Evolutionary conservation across 2,113 vertebrate genomes (phyloP), one percentile per base, ranked within the genome.

Genomic region (Heterotilapia buettikoferi): DNA sequence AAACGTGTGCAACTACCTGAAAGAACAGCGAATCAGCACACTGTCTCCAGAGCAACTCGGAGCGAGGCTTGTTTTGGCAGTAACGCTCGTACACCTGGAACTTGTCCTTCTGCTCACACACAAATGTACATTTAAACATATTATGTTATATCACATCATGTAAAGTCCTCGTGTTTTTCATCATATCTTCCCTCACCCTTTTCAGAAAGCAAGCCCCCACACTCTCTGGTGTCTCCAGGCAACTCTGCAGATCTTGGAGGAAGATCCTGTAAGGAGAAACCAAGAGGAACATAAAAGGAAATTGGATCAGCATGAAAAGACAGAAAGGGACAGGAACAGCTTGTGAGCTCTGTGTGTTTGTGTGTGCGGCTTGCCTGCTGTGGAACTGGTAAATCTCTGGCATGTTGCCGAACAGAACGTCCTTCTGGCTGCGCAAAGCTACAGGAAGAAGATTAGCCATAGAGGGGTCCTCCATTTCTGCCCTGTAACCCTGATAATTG

Each of bases 41-140:
- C 90, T 98, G 98, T 91, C 97, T 96, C 99, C 98, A 99, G 54
- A 99, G 94, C 31, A 96, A 95, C 93, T 99, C 99, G 0, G 98
- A 99, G 53, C 95, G 97, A 24, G 98, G 98, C 90, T 99, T 99
- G 95, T 99, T 99, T 94, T 98, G 98, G 95, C 99, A 99, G 90
- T 99, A 99, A 29, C 97, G 97, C 90, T 98, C 97, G 40, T 99
- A 99, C 93, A 99, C 98, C 95, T 99, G 97, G 95, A 99, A 99
- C 94, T 98, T 97, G 59, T 97, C 96, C 84, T 97, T 96, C 98
- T 99, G 97, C 89, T 92, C 92, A 68, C 56, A 84, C 43, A 90
- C 6, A 90, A 24, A 90, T 13, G 7, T 4, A 80, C 38, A 83
- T 18, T 54, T 85, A 59, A 26, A 54, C 54, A 8, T 45, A 33